These are phyloP conservation scores for Henricia sp. DNA, from an alignment of 53 echinoderm and acorn worm genomes.

Conservation along the genomic window DNA sequence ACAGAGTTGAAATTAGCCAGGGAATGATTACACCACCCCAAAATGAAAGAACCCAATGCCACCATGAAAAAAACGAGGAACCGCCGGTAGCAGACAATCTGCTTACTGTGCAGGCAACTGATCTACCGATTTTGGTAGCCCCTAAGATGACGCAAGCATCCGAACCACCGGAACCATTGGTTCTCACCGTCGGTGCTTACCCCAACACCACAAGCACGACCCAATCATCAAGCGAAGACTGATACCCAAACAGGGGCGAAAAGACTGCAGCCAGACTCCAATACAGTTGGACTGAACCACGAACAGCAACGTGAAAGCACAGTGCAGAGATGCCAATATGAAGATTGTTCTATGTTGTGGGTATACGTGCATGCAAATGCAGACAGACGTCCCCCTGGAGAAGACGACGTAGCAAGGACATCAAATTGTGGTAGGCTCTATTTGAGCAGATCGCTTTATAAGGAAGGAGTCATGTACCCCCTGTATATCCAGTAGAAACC, in stretches of 20 bases:
- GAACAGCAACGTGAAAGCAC: background rate
- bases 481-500: conserved; percentile 9
- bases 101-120: background rate
- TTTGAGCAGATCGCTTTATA: conserved; percentile 6
- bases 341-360: background rate
- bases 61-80: background rate
- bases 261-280: background rate
- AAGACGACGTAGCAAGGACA: background rate
- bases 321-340: background rate
- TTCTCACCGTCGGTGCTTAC: background rate
- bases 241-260: background rate
- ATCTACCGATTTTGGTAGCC: background rate
- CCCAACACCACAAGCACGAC: background rate
- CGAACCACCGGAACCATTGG: background rate
- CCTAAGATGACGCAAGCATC: background rate
- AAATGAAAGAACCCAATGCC: no score
- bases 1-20: background rate
- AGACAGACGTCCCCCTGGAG: background rate
- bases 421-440: conserved; percentile 1
- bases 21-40: no score
- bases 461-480: background rate
- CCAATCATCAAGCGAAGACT: background rate
- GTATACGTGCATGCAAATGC: background rate
- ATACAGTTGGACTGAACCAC: background rate
- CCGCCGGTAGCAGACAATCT: background rate